These are phyloP conservation scores for Galerucella pusilla DNA, from an alignment of 2,888 invertebrate species.

Conservation along the genomic window DNA sequence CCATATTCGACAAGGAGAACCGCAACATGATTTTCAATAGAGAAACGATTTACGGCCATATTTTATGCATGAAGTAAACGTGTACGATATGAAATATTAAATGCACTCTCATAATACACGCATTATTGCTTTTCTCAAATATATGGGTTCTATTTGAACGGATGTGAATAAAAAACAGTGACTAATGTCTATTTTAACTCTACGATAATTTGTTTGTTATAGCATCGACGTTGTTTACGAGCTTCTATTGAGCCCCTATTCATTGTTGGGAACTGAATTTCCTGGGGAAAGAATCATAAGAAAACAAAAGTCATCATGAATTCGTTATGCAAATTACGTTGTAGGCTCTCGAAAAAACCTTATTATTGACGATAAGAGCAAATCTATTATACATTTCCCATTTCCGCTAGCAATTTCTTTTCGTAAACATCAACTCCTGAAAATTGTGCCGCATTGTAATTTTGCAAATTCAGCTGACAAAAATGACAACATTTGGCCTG, in stretches of 20 bases:
- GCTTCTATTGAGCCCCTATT: neutral
- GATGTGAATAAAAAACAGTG: constrained; percentile 12
- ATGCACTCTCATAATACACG: constrained; percentile 31
- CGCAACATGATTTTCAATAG: constrained; percentile 42
- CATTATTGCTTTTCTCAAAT: constrained; percentile 33
- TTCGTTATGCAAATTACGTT: neutral
- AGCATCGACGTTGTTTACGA: constrained; percentile 8
- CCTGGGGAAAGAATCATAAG: constrained; percentile 2
- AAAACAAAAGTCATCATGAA: neutral
- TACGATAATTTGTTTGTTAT: constrained; percentile 19
- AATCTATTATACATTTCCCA: too few species aligned
- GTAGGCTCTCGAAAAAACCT: neutral
- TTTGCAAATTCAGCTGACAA: constrained; percentile 28
- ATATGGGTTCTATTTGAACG: constrained; percentile 6
- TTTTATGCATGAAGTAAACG: constrained; percentile 39
- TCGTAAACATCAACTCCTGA: constrained; percentile 1
- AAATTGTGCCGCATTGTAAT: constrained; percentile 18
- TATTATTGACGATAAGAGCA: neutral
- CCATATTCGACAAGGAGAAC: constrained; percentile 32
- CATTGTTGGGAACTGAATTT: neutral
- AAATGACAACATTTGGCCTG: constrained; percentile 25
- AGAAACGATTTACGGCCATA: constrained; percentile 39
- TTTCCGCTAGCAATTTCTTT: neutral
- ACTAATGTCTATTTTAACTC: constrained; percentile 25
- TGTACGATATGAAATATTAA: constrained; percentile 34